Evolutionary conservation across 1,140 invertebrate species (phyloP).

Genomic region (Calliphora vicina): DNA sequence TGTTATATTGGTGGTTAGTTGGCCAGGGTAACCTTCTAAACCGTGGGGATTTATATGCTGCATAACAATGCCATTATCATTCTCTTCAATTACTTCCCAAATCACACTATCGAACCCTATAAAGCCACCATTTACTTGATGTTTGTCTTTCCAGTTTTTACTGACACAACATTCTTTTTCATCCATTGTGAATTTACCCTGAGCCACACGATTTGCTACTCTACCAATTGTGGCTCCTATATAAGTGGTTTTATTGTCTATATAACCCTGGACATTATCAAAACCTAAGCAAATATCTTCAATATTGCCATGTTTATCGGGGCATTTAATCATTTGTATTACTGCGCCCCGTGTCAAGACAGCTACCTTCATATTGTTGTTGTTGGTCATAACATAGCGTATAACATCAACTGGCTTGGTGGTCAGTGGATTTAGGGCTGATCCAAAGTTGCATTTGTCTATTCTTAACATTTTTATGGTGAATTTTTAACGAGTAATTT

Average conservation of each 20-base stretch:
- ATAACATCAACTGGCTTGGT: not conserved
- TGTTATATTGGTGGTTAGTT: constrained; percentile 71
- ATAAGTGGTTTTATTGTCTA: constrained; percentile 69
- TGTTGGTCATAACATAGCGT: not conserved
- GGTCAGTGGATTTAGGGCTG: not conserved
- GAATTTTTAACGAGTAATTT: not conserved
- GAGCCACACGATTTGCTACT: constrained; percentile 85
- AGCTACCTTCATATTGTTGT: not conserved
- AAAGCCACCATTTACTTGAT: constrained; percentile 88
- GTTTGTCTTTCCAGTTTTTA: constrained; percentile 73
- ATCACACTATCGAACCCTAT: constrained; percentile 87
- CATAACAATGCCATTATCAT: constrained; percentile 69
- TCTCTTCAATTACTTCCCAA: constrained; percentile 66
- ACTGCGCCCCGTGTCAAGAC: constrained; percentile 75
- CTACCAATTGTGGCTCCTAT: constrained; percentile 89
- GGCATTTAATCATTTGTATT: constrained; percentile 76
- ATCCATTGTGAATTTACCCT: constrained; percentile 74
- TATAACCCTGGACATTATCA: constrained; percentile 72
- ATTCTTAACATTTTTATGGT: not conserved
- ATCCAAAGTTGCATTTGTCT: not conserved
- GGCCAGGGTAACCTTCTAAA: constrained; percentile 87
- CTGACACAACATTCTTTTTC: constrained; percentile 73
- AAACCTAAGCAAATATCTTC: constrained; percentile 83
- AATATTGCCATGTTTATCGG: constrained; percentile 73
- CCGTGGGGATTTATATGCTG: constrained; percentile 76